These are phyloP conservation scores for Echinops telfairi DNA, from an alignment of 2,113 vertebrate species.

Conservation along the genomic window DNA sequence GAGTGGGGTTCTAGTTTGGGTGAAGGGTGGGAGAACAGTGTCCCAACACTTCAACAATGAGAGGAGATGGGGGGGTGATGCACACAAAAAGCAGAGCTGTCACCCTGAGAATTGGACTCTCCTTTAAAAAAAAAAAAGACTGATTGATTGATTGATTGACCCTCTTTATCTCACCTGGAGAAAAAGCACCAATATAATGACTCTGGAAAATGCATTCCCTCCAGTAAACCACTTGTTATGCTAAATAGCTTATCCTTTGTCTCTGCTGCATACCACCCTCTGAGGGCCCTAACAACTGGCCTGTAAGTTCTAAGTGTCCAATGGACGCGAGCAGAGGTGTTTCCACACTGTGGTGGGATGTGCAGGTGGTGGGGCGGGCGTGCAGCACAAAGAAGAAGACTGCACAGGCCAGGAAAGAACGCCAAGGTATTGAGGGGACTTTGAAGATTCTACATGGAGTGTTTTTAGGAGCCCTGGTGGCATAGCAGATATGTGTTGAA, in stretches of 20 bases:
- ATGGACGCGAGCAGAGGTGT: not conserved
- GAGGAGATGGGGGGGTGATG: not conserved
- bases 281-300: not conserved
- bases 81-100: not conserved
- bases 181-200: not conserved
- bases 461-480: no score
- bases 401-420: not conserved
- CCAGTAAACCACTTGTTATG: not conserved
- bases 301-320: not conserved
- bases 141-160: no score
- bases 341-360: not conserved
- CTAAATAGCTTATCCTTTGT: not conserved
- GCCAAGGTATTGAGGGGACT: no score
- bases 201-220: not conserved
- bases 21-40: not conserved
- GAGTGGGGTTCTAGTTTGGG: not conserved
- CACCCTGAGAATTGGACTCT: not conserved
- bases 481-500: no score
- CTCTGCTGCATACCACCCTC: not conserved
- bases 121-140: no score
- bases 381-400: not conserved
- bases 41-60: not conserved
- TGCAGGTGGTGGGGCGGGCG: accelerated
- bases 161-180: not conserved
- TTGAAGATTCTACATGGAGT: not conserved